These are phyloP conservation scores for Microctonus brassicae DNA, from an alignment of 2,888 invertebrate genomes.

Conservation along the genomic window DNA sequence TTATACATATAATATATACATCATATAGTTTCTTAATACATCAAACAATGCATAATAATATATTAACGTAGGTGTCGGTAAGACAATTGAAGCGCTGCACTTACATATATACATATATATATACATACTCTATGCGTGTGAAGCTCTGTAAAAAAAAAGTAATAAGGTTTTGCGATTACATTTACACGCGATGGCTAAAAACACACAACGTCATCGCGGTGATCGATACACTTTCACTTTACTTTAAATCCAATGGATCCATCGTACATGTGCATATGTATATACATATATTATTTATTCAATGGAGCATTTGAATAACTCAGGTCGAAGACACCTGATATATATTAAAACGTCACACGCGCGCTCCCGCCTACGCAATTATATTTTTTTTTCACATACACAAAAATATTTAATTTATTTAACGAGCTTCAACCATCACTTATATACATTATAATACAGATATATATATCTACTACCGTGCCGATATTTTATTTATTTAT, in stretches of 20 bases:
- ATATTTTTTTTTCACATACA: too few species aligned
- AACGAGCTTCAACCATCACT: too few species aligned
- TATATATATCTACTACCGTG: too few species aligned
- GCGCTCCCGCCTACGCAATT: not conserved
- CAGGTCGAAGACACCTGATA: slow-evolving; percentile 3
- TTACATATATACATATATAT: not conserved
- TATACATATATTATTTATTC: too few species aligned
- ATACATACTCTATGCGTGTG: too few species aligned
- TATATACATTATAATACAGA: not conserved
- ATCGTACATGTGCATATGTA: not conserved
- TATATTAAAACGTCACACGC: not conserved
- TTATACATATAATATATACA: too few species aligned
- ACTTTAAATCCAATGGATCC: not conserved
- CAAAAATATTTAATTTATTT: not conserved
- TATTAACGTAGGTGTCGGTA: not conserved
- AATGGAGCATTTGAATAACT: not conserved
- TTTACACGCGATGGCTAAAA: not conserved
- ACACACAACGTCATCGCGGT: not conserved
- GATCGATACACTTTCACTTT: slow-evolving; percentile 1
- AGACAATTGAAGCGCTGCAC: not conserved
- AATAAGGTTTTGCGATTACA: not conserved
- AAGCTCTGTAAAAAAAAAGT: not conserved
- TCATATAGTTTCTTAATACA: not conserved
- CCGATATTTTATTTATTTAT: too few species aligned
- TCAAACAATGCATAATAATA: not conserved